Evolutionary conservation across 2,797 vertebrate genomes (phyloP).

Genomic region (Catostomus latipinnis): DNA sequence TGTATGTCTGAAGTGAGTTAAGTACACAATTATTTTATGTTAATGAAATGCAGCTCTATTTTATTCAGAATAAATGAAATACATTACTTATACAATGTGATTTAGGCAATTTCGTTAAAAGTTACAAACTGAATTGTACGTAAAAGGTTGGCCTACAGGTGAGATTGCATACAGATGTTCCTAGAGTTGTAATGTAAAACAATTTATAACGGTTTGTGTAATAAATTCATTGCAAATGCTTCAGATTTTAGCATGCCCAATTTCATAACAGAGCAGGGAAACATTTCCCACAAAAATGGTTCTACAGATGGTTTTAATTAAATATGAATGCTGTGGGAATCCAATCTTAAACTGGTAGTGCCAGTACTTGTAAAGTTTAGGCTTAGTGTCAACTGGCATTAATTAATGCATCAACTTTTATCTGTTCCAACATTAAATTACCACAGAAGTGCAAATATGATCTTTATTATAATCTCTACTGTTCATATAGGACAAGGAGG

Average conservation of each 20-base stretch:
- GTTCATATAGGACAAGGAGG: no score
- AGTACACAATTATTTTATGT: neutral
- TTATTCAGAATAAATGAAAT: no score
- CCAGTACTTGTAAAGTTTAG: neutral
- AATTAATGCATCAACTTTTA: neutral
- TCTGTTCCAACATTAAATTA: neutral
- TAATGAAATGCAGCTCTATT: neutral
- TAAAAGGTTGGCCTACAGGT: neutral
- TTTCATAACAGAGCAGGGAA: neutral
- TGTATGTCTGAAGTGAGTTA: neutral
- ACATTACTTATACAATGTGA: no score
- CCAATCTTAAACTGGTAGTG: neutral
- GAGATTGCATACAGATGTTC: no score
- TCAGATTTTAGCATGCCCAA: neutral
- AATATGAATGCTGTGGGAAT: conserved; percentile 16
- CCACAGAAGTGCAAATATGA: conserved; percentile 1
- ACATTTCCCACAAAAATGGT: neutral
- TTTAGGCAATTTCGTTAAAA: neutral
- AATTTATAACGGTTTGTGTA: no score
- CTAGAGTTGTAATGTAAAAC: no score
- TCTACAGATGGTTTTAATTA: conserved; percentile 10
- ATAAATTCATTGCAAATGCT: no score
- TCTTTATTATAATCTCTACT: neutral
- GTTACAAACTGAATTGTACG: neutral
- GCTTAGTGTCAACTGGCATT: neutral